A percentile compares a stretch with the other conserved stretches of the same genome.
These are phyloP conservation scores for Diplazon laetatorius DNA, from an alignment of 2,888 invertebrate species.

Conservation along the genomic window DNA sequence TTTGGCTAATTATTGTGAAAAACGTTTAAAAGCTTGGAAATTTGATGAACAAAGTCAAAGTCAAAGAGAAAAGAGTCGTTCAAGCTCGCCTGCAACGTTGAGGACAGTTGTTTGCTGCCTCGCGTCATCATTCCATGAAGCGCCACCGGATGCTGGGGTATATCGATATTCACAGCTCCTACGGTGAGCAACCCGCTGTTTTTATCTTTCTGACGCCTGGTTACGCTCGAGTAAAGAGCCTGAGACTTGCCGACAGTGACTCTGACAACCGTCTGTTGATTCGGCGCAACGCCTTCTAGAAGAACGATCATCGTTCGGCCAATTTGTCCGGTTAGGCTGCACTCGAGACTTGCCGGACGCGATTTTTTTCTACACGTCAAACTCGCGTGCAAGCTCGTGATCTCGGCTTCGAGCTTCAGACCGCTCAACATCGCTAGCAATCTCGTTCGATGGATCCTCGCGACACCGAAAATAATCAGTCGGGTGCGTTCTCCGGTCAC, in stretches of 20 bases:
- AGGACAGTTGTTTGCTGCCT: slow-evolving; percentile 95
- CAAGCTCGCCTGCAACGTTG: slow-evolving; percentile 90
- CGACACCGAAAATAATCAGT: slow-evolving; percentile 93
- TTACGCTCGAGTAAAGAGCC: slow-evolving; percentile 94
- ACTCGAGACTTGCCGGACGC: slow-evolving; percentile 88
- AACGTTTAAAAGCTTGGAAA: not conserved
- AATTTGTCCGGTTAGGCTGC: slow-evolving; percentile 94
- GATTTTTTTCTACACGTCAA: slow-evolving; percentile 95
- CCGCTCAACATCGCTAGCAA: slow-evolving; percentile 96
- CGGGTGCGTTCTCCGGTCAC: slow-evolving; percentile 87
- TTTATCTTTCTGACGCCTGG: slow-evolving; percentile 89
- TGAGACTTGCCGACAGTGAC: slow-evolving; percentile 96
- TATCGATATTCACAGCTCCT: slow-evolving; percentile 95
- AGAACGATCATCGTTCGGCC: slow-evolving; percentile 96
- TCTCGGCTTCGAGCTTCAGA: slow-evolving; percentile 96
- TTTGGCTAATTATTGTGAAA: not conserved
- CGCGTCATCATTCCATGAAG: slow-evolving; percentile 99
- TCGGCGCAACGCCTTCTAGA: slow-evolving; percentile 94
- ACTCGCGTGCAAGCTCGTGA: slow-evolving; percentile 95
- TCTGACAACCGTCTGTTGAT: slow-evolving; percentile 96
- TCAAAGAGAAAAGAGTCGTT: not conserved
- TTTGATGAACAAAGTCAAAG: not conserved
- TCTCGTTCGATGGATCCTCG: slow-evolving; percentile 92
- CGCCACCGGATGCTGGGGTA: slow-evolving; percentile 99
- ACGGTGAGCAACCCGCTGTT: slow-evolving; percentile 92